Evolutionary conservation across 1,140 invertebrate genomes (phyloP).

Genomic region (Calephelis virginiensis): DNA sequence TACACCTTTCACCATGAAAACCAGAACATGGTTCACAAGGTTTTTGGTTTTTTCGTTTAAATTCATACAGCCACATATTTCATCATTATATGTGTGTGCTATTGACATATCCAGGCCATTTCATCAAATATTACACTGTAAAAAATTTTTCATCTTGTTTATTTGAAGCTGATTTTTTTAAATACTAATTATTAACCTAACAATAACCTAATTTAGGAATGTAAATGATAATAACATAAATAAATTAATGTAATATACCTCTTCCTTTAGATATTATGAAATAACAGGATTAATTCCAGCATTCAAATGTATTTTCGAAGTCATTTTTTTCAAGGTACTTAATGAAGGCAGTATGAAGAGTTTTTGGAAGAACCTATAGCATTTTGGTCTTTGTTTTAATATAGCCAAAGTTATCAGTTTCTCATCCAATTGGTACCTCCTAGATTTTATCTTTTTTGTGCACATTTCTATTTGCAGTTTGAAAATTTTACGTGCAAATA

Average conservation of each 20-base stretch:
- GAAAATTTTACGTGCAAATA: not conserved
- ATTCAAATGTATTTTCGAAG: not conserved
- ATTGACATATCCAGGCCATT: not conserved
- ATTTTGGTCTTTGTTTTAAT: not conserved
- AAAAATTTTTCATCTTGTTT: not conserved
- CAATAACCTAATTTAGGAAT: not conserved
- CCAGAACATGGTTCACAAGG: not conserved
- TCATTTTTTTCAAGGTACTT: not conserved
- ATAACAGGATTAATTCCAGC: conserved; percentile 3
- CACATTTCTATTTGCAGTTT: not conserved
- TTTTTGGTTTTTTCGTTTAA: not conserved
- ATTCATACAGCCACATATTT: not conserved
- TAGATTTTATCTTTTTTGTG: not conserved
- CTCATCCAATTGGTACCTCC: not conserved
- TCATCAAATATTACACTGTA: not conserved
- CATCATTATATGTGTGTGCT: not conserved
- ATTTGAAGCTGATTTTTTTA: not conserved
- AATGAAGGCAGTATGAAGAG: not conserved
- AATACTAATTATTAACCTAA: not conserved
- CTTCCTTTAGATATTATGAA: not conserved
- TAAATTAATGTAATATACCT: not conserved
- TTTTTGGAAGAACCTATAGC: too few species aligned
- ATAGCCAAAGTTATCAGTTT: not conserved
- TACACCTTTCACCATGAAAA: not conserved
- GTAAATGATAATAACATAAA: not conserved